A percentile compares a stretch with the other conserved stretches of the same genome.
These are phyloP conservation scores for Heliconius hermathena DNA, from an alignment of 1,140 invertebrate genomes.

Conservation along the genomic window DNA sequence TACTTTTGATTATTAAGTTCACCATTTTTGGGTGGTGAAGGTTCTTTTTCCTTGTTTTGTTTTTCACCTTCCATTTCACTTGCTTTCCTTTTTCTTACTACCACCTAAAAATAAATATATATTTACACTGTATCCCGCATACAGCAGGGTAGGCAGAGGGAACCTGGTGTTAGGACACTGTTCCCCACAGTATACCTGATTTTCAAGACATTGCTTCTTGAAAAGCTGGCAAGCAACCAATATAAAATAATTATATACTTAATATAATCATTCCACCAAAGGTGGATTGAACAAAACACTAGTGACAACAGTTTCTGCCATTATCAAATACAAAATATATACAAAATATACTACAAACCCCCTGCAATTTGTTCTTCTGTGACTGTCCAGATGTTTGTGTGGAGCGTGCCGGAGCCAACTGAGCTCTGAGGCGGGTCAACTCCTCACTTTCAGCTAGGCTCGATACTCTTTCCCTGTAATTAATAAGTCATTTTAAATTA, in stretches of 20 bases:
- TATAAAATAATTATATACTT: too few species aligned
- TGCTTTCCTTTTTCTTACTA: conserved; percentile 84
- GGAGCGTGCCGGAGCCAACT: conserved; percentile 60
- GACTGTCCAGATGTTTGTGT: conserved; percentile 57
- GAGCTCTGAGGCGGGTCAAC: conserved; percentile 78
- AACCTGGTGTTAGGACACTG: neutral
- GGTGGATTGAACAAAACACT: too few species aligned
- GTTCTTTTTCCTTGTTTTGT: conserved; percentile 55
- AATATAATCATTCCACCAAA: too few species aligned
- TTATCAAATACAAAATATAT: too few species aligned
- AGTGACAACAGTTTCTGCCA: too few species aligned
- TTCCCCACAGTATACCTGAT: neutral
- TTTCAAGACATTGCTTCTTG: neutral
- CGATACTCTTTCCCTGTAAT: conserved; percentile 84
- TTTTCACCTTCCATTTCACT: conserved; percentile 81
- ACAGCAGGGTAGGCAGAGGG: neutral
- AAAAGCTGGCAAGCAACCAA: neutral
- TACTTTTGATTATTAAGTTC: conserved; percentile 43
- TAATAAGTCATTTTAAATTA: neutral
- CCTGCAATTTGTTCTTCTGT: conserved; percentile 82
- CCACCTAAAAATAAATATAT: conserved; percentile 52
- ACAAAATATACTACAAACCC: conserved; percentile 54
- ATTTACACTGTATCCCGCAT: neutral
- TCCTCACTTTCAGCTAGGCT: conserved; percentile 89
- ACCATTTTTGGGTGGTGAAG: conserved; percentile 58